phyloP scores from a whole-genome alignment of 1,140 invertebrate species.

The Ostrea denselamellosa region DNA sequence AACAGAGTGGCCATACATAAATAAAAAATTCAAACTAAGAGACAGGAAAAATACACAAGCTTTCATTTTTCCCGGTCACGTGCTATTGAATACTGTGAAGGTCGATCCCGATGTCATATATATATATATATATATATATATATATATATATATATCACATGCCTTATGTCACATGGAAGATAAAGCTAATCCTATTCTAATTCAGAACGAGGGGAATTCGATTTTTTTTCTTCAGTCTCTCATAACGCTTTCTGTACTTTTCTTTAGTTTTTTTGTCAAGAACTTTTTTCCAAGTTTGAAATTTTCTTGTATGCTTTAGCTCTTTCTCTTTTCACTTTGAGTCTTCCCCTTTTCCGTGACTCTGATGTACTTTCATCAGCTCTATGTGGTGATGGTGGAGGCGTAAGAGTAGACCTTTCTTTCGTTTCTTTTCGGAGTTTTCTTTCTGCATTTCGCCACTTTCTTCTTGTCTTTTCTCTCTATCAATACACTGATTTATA shows the following conservation, averaged over 20 bases:
- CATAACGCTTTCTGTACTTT: conserved; percentile 32
- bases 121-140: too few species aligned
- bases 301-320: conserved; percentile 36
- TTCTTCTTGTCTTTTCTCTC: conserved; percentile 39
- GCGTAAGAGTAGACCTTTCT: not conserved
- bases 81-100: not conserved
- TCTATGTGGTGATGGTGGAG: not conserved
- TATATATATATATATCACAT: too few species aligned
- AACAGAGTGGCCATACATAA: not conserved
- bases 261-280: not conserved
- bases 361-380: not conserved
- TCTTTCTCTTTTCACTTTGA: conserved; percentile 27
- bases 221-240: conserved; percentile 23
- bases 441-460: conserved; percentile 27
- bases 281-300: not conserved
- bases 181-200: not conserved
- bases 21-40: not conserved
- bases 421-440: conserved; percentile 24
- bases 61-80: conserved; percentile 27
- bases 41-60: not conserved
- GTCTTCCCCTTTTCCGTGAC: not conserved
- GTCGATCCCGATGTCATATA: not conserved
- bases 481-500: not conserved
- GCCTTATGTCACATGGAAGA: too few species aligned
- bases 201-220: not conserved